Evolutionary conservation across 2,888 invertebrate species (phyloP).

Genomic region (Brassicogethes aeneus): DNA sequence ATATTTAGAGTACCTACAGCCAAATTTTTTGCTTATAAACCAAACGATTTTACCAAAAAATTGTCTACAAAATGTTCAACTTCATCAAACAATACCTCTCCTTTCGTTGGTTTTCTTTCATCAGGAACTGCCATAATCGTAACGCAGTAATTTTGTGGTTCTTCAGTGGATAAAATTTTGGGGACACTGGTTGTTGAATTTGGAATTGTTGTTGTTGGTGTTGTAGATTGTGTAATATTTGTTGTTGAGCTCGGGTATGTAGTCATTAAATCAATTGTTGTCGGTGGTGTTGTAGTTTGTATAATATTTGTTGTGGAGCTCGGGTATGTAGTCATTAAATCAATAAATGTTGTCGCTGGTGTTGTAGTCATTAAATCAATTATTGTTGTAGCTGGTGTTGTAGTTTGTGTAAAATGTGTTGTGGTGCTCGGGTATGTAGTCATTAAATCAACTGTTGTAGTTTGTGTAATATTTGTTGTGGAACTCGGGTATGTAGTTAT

Average conservation of each 20-base stretch:
- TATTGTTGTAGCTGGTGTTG: slow-evolving; percentile 5
- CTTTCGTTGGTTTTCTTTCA: slow-evolving; percentile 13
- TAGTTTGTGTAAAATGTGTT: slow-evolving; percentile 4
- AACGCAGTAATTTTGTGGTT: slow-evolving; percentile 16
- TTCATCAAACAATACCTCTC: slow-evolving; percentile 16
- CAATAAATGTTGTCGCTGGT: slow-evolving; percentile 5
- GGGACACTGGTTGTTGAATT: too few species aligned
- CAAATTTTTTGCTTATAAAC: slow-evolving; percentile 8
- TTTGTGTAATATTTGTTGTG: background rate
- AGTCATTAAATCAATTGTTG: too few species aligned
- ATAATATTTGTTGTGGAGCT: too few species aligned
- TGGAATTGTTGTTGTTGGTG: too few species aligned
- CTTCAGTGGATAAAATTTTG: too few species aligned
- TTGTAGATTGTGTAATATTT: too few species aligned
- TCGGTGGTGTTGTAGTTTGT: slow-evolving; percentile 4
- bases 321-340: too few species aligned
- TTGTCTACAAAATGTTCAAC: slow-evolving; percentile 20
- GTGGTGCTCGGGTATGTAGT: too few species aligned
- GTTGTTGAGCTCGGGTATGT: too few species aligned
- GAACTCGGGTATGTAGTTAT: too few species aligned
- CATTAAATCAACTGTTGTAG: slow-evolving; percentile 9
- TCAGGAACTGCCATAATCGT: slow-evolving; percentile 18
- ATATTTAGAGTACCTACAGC: too few species aligned
- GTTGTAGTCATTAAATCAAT: slow-evolving; percentile 4
- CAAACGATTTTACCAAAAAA: slow-evolving; percentile 23